Percentiles rank a stretch among this genome's conserved stretches.
These are phyloP conservation scores for Pristionchus arcanus DNA, from an alignment of 2,888 invertebrate genomes.

Conservation along the genomic window DNA sequence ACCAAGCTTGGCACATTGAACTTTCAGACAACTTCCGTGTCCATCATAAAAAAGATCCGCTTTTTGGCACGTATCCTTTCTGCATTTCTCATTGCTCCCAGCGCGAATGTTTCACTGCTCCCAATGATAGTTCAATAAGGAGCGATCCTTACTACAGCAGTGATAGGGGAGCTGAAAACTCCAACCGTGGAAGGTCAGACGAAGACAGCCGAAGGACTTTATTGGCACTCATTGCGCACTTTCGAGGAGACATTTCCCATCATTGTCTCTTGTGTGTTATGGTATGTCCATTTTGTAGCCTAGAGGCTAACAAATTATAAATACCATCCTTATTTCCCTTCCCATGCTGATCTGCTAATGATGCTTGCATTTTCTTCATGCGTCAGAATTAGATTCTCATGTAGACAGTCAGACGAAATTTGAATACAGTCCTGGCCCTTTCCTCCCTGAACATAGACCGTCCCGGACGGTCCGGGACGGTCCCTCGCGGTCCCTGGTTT, in stretches of 20 bases:
- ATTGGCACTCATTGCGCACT: background rate
- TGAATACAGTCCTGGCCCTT: no score
- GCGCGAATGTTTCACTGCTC: no score
- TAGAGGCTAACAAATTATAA: background rate
- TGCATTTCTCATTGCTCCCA: background rate
- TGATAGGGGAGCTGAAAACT: background rate
- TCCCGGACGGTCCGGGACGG: no score
- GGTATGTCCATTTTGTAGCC: background rate
- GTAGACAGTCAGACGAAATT: no score
- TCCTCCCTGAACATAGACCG: no score
- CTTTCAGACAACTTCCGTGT: no score
- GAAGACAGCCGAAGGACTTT: background rate
- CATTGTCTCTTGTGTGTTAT: background rate
- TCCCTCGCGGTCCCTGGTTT: no score
- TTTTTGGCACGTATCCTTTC: background rate
- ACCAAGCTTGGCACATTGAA: no score
- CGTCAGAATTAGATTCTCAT: background rate
- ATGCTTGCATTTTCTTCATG: background rate
- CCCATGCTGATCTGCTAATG: background rate
- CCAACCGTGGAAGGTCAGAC: background rate
- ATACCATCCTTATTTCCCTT: background rate
- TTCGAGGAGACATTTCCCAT: background rate
- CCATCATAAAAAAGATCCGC: no score
- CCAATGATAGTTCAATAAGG: background rate
- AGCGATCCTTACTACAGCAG: background rate